These are phyloP conservation scores for Scaptomyza pallida DNA, from an alignment of 1,140 invertebrate species.

Conservation along the genomic window DNA sequence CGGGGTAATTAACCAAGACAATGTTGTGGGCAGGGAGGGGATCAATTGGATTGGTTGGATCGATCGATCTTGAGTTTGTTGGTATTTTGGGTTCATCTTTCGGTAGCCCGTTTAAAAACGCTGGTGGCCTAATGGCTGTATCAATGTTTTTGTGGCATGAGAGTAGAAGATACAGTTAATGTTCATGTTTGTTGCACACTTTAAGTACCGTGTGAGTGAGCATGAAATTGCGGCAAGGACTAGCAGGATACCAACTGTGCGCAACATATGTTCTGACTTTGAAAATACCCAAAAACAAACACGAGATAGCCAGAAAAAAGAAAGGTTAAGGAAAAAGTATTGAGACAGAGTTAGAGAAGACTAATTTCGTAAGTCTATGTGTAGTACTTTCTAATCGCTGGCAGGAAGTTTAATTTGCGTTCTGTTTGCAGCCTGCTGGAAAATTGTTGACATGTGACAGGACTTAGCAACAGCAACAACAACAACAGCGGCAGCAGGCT, in stretches of 20 bases:
- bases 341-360: slow-evolving; percentile 11
- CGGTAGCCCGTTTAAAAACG: slow-evolving; percentile 33
- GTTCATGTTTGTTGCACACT: slow-evolving; percentile 34
- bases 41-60: neutral
- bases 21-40: slow-evolving; percentile 7
- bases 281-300: slow-evolving; percentile 17
- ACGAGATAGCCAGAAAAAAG: no score
- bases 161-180: slow-evolving; percentile 32
- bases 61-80: slow-evolving; percentile 11
- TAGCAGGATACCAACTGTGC: slow-evolving; percentile 43
- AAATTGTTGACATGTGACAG: slow-evolving; percentile 56
- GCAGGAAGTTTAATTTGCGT: slow-evolving; percentile 41
- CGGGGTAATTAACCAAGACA: slow-evolving; percentile 41
- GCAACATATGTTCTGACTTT: slow-evolving; percentile 44
- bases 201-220: slow-evolving; percentile 49
- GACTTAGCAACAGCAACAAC: slow-evolving; percentile 31
- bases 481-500: neutral
- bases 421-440: slow-evolving; percentile 7
- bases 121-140: slow-evolving; percentile 52
- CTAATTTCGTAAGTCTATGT: slow-evolving; percentile 39
- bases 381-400: slow-evolving; percentile 28
- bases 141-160: slow-evolving; percentile 22
- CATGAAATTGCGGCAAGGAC: slow-evolving; percentile 45
- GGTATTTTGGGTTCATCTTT: slow-evolving; percentile 16
- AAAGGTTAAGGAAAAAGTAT: slow-evolving; percentile 14